Percentiles rank a stretch among this genome's conserved stretches.
Conservation (phyloP, 2,797 vertebrate species). For the Crenuchus spilurus region DNA sequence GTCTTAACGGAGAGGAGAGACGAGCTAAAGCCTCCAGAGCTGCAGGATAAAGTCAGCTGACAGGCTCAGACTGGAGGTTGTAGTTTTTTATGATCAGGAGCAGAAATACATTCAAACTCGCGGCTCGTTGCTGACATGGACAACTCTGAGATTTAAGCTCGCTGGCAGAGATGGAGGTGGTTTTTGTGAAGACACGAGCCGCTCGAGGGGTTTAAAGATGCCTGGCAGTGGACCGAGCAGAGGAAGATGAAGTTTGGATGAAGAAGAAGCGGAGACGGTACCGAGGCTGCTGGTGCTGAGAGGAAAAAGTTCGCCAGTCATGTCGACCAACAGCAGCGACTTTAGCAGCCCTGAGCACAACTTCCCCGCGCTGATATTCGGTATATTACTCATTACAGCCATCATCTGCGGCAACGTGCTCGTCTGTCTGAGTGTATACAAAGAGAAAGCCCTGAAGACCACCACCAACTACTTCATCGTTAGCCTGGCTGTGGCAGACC, state of each 20-base stretch:
- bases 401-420: constrained; percentile 90
- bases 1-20: neutral
- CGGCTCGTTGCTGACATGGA: too few relatives aligned
- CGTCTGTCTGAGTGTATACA: constrained; percentile 90
- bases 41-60: constrained; percentile 1
- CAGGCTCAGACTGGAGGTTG: neutral
- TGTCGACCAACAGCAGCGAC: constrained; percentile 70
- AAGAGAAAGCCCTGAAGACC: constrained; percentile 90
- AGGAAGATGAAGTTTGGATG: neutral
- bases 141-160: neutral
- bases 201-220: too few relatives aligned
- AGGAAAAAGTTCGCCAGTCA: constrained; percentile 59
- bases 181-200: too few relatives aligned
- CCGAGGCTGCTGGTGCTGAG: neutral
- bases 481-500: constrained; percentile 90
- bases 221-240: neutral
- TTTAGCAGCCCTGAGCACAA: constrained; percentile 58
- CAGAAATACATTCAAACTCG: too few relatives aligned
- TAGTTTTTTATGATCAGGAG: neutral
- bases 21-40: neutral
- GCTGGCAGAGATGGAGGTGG: neutral
- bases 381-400: constrained; percentile 83
- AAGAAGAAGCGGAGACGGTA: neutral
- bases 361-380: constrained; percentile 81
- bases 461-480: constrained; percentile 97